Base-by-base conservation (phyloP, 2,113 vertebrate species). In the Xenus cinereus region DNA sequence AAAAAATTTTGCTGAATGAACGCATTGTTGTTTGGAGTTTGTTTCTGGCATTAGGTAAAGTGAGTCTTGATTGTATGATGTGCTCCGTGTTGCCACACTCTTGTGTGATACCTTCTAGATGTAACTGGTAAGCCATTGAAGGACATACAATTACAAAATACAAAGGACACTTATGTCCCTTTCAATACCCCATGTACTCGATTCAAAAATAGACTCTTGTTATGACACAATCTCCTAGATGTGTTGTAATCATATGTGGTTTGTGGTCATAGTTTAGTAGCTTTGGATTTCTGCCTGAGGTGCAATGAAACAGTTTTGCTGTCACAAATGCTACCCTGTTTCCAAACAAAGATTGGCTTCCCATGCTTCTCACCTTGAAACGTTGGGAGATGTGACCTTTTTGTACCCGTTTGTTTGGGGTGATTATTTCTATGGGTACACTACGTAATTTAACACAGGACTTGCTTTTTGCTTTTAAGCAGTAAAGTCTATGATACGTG, bases 211-310 rank as follows among this genome's bases (percentile, higher is more conserved):
- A 39, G 62, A 48, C 43, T 57, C 28, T 32, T 32, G 37, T 73
- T 90, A 43, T 41, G 77, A 69, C n/a, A 73, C 46, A 87, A 60
- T 35, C 68, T 95, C 30, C 73, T 84, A 17, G n/a, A 89, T 95
- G 35, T 78, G 64, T 80, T 82, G 67, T 89, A 96, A 84, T 73
- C 33, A 4, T 39, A 26, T 89, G 85, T 43, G 78, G 69, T 72
- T 84, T 94, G 54, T 96, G 92, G 66, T 83, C 77, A 32, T 68
- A 51, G 51, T 96, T 97, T 69, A 85, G 82, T 73, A 89, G 32
- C 17, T 89, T 95, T 95, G 82, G 71, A 82, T 95, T 90, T 66
- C 33, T 76, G 60, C 75, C 81, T 43, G 26, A 75, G 85, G 64
- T 69, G 15, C 84, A 91, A 15, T 69, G 74, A 89, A 96, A 53